Evolutionary conservation across 2,797 vertebrate species (phyloP).

Genomic region (Staurois parvus): DNA sequence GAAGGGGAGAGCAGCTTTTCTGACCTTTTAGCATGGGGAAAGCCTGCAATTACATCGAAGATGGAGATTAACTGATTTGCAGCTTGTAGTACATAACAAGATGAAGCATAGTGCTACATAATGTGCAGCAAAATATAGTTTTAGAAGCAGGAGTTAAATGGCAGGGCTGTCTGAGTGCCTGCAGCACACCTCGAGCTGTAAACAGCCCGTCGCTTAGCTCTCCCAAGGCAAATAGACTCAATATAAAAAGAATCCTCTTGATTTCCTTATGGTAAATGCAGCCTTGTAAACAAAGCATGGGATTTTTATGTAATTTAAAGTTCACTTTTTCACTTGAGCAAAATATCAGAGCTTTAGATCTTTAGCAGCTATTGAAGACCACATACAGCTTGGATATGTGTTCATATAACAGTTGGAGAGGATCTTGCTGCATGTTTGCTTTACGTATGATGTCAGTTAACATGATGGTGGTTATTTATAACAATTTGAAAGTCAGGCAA

Average conservation of each 20-base stretch:
- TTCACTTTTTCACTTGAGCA: background rate
- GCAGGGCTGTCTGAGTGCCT: background rate
- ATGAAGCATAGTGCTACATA: background rate
- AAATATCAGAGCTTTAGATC: background rate
- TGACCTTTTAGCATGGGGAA: background rate
- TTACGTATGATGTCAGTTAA: background rate
- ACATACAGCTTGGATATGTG: background rate
- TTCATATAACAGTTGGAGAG: background rate
- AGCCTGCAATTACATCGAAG: background rate
- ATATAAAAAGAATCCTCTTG: background rate
- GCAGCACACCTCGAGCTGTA: background rate
- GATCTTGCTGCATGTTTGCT: background rate
- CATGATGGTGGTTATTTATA: too few species aligned
- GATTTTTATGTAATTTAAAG: constrained; percentile 5
- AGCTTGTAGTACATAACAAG: background rate
- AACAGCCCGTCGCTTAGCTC: background rate
- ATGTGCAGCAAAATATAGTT: background rate
- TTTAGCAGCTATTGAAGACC: background rate
- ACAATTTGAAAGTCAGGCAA: too few species aligned
- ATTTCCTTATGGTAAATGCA: background rate
- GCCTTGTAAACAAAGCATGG: background rate
- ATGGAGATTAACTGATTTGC: constrained; percentile 28
- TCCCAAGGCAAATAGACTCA: background rate
- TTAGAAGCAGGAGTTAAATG: background rate
- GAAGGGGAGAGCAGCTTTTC: background rate